These are phyloP conservation scores for Elachura formosa DNA, from an alignment of 2,113 vertebrate species.

Conservation along the genomic window DNA sequence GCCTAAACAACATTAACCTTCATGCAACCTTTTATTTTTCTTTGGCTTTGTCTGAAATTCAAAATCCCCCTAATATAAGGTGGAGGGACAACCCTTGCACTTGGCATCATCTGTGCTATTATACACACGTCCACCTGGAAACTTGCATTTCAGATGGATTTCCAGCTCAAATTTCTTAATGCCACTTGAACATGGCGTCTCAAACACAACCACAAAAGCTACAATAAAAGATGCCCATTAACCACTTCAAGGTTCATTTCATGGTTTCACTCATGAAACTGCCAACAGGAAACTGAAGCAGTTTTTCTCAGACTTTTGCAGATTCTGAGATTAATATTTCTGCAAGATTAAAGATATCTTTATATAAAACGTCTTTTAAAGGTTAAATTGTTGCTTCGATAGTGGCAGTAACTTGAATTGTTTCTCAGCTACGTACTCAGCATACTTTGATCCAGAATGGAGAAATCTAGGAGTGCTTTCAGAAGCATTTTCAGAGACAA, in stretches of 20 bases:
- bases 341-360: neutral
- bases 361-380: neutral
- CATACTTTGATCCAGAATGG: neutral
- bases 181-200: neutral
- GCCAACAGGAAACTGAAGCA: neutral
- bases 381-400: neutral
- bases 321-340: neutral
- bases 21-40: constrained; percentile 52
- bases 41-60: constrained; percentile 53
- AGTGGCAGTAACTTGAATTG: neutral
- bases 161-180: neutral
- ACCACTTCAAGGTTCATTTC: neutral
- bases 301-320: neutral
- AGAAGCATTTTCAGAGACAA: neutral
- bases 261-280: neutral
- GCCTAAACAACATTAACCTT: constrained; percentile 73
- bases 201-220: neutral
- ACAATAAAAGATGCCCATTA: neutral
- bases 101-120: neutral
- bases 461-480: neutral
- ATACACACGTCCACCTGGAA: neutral
- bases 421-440: neutral
- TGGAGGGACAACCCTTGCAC: neutral
- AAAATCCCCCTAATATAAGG: constrained; percentile 13
- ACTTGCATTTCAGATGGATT: neutral